Base-by-base conservation (phyloP, 2,888 invertebrate species). In the Agonopterix subpropinquella region DNA sequence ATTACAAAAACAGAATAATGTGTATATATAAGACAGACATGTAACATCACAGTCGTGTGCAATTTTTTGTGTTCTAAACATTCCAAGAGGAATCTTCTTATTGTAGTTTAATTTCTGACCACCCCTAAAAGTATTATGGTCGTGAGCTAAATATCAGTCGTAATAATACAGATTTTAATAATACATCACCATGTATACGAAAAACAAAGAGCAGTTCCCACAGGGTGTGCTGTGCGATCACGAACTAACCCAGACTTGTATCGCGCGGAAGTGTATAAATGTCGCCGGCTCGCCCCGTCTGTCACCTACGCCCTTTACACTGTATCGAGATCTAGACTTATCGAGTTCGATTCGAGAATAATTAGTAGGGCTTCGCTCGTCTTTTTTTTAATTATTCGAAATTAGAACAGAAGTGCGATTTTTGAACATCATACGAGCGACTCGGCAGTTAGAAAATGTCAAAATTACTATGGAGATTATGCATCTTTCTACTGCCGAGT, bases 191-290 rank as follows among this genome's bases (percentile, higher is more conserved):
- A 44, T 47, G 46, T 52, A 52, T 36, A 48, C 45, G 4, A 56
- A 63, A 65, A 37, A 77, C 77, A 78, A 80, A 79, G 75, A 67
- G 69, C 62, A 66, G 78, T 87, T 87, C 87, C 87, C 87, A 87
- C 87, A 87, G 81, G 82, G 80, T 70, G 77, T 78, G 84, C 78
- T 84, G 84, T 73, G 78, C 73, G 71, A 70, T 81, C 86, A 87
- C 87, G 87, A 86, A 77, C 66, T 82, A 80, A 80, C 81, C 82
- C 70, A 79, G 76, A 78, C 73, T 76, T 67, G 65, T 70, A 73
- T 75, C 72, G 78, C 73, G 66, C 80, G 84, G 85, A 85, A 84
- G 83, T 83, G 73, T 69, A 80, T 78, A 81, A 80, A 83, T 77
- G 83, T 74, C 77, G 75, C 62, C 60, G 71, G 63, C 70, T 73